These are phyloP conservation scores for Premnoplex brunnescens DNA, from an alignment of 2,797 vertebrate genomes.

Conservation along the genomic window DNA sequence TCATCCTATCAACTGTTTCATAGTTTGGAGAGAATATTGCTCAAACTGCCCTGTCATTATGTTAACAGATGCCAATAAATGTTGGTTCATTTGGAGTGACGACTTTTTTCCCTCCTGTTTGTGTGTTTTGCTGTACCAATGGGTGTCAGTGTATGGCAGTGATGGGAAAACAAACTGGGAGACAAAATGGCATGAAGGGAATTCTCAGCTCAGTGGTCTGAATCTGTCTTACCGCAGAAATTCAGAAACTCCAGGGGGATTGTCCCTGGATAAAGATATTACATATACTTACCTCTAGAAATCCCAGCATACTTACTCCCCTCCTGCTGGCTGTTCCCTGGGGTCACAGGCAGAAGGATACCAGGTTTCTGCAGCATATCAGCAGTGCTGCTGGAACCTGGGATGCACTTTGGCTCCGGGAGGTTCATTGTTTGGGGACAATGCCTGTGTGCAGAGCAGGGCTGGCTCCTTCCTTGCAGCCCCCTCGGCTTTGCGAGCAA, in stretches of 20 bases:
- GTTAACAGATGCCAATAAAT: not conserved
- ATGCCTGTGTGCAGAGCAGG: not conserved
- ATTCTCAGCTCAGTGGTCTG: not conserved
- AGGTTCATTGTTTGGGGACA: not conserved
- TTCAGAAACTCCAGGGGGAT: not conserved
- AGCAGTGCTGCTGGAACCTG: not conserved
- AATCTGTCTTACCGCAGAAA: not conserved
- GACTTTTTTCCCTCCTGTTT: not conserved
- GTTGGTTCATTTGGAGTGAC: not conserved
- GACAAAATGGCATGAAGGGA: fast-evolving
- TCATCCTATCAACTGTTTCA: not conserved
- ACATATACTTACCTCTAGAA: fast-evolving
- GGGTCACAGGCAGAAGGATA: fast-evolving
- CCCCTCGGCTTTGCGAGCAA: constrained; percentile 38
- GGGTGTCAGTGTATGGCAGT: not conserved
- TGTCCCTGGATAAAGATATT: not conserved
- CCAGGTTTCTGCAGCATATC: fast-evolving
- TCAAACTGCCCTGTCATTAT: not conserved
- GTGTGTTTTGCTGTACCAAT: not conserved
- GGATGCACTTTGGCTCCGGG: not conserved
- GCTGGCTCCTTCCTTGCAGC: constrained; percentile 29
- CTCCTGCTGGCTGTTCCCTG: not conserved
- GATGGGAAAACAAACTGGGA: not conserved
- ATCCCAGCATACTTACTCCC: not conserved
- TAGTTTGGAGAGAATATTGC: not conserved